Evolutionary conservation across 1,140 invertebrate species (phyloP).

Genomic region (Atopsyche davidsoni): DNA sequence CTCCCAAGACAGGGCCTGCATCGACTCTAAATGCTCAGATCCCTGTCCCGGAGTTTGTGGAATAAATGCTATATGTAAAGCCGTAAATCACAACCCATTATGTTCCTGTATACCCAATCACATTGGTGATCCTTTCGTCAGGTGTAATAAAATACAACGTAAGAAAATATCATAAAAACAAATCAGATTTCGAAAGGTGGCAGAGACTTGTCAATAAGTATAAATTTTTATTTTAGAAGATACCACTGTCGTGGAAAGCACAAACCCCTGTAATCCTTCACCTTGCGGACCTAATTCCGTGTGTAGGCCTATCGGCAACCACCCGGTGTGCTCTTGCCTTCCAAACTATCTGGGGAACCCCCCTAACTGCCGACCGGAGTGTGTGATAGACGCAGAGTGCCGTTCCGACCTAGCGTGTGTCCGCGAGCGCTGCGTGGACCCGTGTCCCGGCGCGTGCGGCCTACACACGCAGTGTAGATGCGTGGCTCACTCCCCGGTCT

Average conservation of each 20-base stretch:
- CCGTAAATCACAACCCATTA: constrained; percentile 69
- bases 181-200: background rate
- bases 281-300: constrained; percentile 63
- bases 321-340: constrained; percentile 60
- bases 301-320: constrained; percentile 53
- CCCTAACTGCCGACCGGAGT: constrained; percentile 60
- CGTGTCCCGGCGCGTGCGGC: constrained; percentile 64
- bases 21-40: constrained; percentile 64
- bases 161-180: constrained; percentile 33
- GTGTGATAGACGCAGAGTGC: constrained; percentile 60
- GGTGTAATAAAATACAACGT: constrained; percentile 54
- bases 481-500: constrained; percentile 54
- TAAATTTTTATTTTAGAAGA: constrained; percentile 33
- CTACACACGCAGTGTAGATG: constrained; percentile 55
- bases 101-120: constrained; percentile 63
- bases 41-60: constrained; percentile 70
- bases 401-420: constrained; percentile 53
- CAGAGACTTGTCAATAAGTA: background rate
- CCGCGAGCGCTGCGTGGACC: constrained; percentile 62
- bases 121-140: constrained; percentile 62
- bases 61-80: constrained; percentile 56
- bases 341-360: constrained; percentile 56
- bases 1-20: constrained; percentile 60
- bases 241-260: constrained; percentile 34
- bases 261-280: constrained; percentile 55